These are phyloP conservation scores for Acanthosepion esculentum DNA, from an alignment of 2,888 invertebrate species.

Conservation along the genomic window DNA sequence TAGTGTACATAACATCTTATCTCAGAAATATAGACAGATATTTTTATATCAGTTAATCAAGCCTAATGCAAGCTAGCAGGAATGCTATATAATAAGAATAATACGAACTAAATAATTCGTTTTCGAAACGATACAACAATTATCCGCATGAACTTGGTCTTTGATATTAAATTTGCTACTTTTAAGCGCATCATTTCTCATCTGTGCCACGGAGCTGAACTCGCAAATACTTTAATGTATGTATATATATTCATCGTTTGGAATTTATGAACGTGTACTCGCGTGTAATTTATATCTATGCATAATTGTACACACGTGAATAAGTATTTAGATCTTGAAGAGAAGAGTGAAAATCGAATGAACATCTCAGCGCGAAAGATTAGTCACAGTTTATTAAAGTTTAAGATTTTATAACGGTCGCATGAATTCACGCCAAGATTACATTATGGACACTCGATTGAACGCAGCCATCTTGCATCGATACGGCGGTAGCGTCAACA, in stretches of 20 bases:
- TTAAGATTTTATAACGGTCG: not conserved
- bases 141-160: too few species aligned
- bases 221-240: too few species aligned
- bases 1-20: too few species aligned
- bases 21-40: too few species aligned
- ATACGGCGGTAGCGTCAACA: not conserved
- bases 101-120: too few species aligned
- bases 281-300: not conserved
- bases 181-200: too few species aligned
- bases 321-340: not conserved
- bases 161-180: too few species aligned
- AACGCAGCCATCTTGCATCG: not conserved
- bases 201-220: too few species aligned
- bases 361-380: not conserved
- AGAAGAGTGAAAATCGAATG: not conserved
- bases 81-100: too few species aligned
- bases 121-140: too few species aligned
- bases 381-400: conserved; percentile 33
- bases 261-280: not conserved
- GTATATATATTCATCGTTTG: not conserved
- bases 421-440: not conserved
- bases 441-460: not conserved
- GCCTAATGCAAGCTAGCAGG: too few species aligned
- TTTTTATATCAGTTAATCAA: too few species aligned
- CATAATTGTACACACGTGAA: not conserved